Conservation (phyloP, 2,888 invertebrate species). For the Luperina nickerlii region DNA sequence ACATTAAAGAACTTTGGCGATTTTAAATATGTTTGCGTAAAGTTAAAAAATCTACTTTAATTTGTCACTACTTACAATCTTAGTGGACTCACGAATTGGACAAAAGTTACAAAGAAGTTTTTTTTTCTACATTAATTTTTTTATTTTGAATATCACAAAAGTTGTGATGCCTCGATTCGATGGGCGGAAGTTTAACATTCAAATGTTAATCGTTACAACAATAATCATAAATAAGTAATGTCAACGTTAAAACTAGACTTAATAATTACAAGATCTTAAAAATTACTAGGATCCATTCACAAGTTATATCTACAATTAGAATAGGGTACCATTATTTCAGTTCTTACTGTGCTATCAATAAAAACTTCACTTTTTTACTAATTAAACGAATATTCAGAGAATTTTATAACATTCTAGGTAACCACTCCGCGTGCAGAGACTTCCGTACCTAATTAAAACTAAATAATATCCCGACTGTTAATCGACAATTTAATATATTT, state of each 20-base stretch:
- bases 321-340: constrained; percentile 71
- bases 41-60: constrained; percentile 71
- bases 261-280: constrained; percentile 81
- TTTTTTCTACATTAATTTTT: constrained; percentile 29
- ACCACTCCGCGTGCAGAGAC: constrained; percentile 57
- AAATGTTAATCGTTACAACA: constrained; percentile 68
- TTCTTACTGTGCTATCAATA: constrained; percentile 70
- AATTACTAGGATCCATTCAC: constrained; percentile 87
- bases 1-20: constrained; percentile 77
- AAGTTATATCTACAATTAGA: constrained; percentile 79
- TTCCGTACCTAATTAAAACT: constrained; percentile 61
- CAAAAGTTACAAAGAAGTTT: constrained; percentile 66
- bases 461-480: constrained; percentile 56
- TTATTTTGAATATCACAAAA: constrained; percentile 62
- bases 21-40: constrained; percentile 69
- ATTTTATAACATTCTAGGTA: constrained; percentile 63
- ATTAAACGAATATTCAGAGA: constrained; percentile 60
- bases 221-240: constrained; percentile 73
- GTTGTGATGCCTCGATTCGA: constrained; percentile 76
- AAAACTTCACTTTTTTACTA: constrained; percentile 62
- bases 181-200: constrained; percentile 72
- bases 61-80: constrained; percentile 69
- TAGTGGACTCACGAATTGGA: constrained; percentile 73
- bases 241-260: constrained; percentile 71
- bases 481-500: constrained; percentile 64